Evolutionary conservation across 1,140 invertebrate species (phyloP), one percentile per base, ranked within the genome.

Genomic region (Temnothorax curvispinosus): DNA sequence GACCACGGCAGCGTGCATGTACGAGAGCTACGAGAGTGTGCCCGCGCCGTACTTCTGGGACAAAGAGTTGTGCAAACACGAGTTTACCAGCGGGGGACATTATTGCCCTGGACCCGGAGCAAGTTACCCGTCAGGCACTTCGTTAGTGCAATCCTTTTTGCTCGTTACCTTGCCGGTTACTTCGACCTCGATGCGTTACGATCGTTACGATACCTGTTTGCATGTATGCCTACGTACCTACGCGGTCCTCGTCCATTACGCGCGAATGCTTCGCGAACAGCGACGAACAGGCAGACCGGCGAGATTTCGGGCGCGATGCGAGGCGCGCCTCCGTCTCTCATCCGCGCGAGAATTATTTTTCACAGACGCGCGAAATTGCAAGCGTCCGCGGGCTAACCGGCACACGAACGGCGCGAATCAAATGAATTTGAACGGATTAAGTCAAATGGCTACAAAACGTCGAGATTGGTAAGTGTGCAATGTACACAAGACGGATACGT

Each of bases 51-150:
- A 91, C 92, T 94, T 89, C 91, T 93, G 93, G 93, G 91, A 94
- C 93, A 94, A 94, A 93, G 93, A 94, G 93, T 94, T 94, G 92
- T 93, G 94, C 94, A 95, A 95, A 95, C 92, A 95, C 75, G 86
- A 94, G 92, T 94, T 94, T 93, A 93, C 92, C 88, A 90, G 82
- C 82, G 87, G 89, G 90, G 88, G 87, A 93, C 93, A 92, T 91
- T 92, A 93, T 92, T 93, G 93, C 92, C 87, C 81, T 74, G 89
- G 89, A 89, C 91, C 89, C 88, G 64, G 84, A 89, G 90, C 91
- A 94, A 92, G 91, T 92, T 93, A 92, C 88, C 89, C 88, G 91
- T 90, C 89, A 89, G 91, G 90, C 92, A 94, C 94, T 95, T 95
- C 94, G 94, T 95, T 95, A 95, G 94, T 72, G 87, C 90, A 88